Evolutionary conservation across 2,888 invertebrate genomes (phyloP).

Genomic region (Selenia dentaria): DNA sequence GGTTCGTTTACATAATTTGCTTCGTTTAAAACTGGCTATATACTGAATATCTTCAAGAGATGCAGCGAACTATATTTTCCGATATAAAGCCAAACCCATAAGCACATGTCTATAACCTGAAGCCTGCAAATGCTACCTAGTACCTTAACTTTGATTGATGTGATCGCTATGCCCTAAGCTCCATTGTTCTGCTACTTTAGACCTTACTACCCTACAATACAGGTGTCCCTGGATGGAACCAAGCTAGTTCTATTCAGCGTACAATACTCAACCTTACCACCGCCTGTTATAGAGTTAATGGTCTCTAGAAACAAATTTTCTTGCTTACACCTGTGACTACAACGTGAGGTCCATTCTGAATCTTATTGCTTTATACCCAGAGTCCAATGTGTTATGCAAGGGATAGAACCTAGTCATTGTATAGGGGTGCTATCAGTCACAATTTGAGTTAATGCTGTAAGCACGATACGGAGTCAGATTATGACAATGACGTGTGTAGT

Average conservation of each 20-base stretch:
- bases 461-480: constrained; percentile 19
- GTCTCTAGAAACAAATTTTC: background rate
- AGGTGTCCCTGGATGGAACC: background rate
- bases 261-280: background rate
- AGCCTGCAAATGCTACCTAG: constrained; percentile 18
- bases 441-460: constrained; percentile 56
- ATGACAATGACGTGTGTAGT: constrained; percentile 21
- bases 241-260: background rate
- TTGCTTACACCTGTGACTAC: background rate
- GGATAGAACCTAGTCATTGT: constrained; percentile 4
- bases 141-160: constrained; percentile 23
- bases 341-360: background rate
- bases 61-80: background rate
- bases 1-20: too few relatives aligned
- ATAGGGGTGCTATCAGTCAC: constrained; percentile 56
- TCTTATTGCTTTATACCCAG: background rate
- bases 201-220: constrained; percentile 8
- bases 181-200: background rate
- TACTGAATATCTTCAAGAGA: background rate
- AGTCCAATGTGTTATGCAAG: background rate
- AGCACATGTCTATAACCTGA: background rate
- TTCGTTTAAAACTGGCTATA: too few relatives aligned
- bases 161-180: too few relatives aligned
- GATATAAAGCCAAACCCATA: constrained; percentile 3
- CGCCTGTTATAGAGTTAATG: background rate